A percentile compares a stretch with the other conserved stretches of the same genome.
phyloP scores from a whole-genome alignment of 2,888 invertebrate species.

The Phrixothrix hirtus region DNA sequence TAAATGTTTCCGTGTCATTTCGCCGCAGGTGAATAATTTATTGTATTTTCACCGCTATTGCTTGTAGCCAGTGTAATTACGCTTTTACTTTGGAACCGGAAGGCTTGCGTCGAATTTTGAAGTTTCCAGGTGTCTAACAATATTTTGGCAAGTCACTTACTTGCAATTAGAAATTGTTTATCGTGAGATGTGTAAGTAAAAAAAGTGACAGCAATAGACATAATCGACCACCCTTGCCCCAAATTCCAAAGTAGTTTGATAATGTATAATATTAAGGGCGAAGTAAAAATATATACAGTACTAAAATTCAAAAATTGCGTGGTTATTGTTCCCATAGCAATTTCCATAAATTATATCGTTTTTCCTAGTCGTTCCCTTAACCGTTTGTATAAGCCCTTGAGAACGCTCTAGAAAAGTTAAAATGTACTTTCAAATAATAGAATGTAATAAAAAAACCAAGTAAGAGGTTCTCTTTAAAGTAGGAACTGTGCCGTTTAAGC shows the following conservation, averaged over 20 bases:
- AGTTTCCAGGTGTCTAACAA: no score
- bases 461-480: background rate
- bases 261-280: background rate
- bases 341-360: background rate
- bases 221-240: background rate
- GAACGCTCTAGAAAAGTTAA: background rate
- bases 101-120: no score
- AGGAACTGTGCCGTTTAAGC: conserved; percentile 1
- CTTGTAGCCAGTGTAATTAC: no score
- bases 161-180: no score
- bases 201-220: no score
- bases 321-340: background rate
- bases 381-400: background rate
- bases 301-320: background rate
- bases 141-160: no score
- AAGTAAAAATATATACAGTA: background rate
- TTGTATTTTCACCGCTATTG: no score
- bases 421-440: background rate
- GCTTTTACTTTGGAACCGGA: no score
- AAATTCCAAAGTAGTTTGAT: no score
- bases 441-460: background rate
- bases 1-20: no score
- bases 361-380: background rate
- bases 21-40: no score
- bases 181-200: no score